Base-by-base conservation (phyloP, 2,797 vertebrate genomes). In the Cyclopterus lumpus region DNA sequence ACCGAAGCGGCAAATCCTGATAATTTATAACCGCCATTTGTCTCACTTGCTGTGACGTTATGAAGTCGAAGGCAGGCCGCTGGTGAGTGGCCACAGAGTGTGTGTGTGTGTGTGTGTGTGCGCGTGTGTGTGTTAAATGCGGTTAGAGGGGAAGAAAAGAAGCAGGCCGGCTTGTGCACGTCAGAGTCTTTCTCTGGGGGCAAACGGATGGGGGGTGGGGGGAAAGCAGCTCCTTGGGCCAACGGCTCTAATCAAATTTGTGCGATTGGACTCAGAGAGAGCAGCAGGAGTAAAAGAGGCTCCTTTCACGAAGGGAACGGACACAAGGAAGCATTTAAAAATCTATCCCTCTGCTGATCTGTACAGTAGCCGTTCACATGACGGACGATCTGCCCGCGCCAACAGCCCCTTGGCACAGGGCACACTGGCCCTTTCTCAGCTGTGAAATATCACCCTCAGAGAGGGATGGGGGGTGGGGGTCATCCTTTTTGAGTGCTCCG, bases 171-270 rank as follows among this genome's bases (percentile, higher is more conserved):
- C 83, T 84, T 91, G 77, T 80, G 74, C 63, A 75, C 36, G 68
- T 91, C 91, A 91, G 81, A 86, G 72, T 63, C 57, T 83, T 83
- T 91, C 88, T 92, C 71, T 60, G 0, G 90, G 49, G 92, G 91
- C 87, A 86, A 85, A 87, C 62, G 24, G 62, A 36, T 8, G n/a
- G n/a, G 4, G 9, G 48, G 42, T 5, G 15, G 10, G 49, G 22
- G 5, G 22, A 30, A 62, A 87, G 85, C 79, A 77, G 79, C 61
- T 94, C 90, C 86, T 80, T 86, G 68, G 90, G 88, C 90, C 82
- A 94, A 92, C 68, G 28, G 44, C 86, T 79, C 77, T 94, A 95
- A 95, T 95, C 91, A 83, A 91, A 94, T 95, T 91, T 92, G 90
- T 91, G 90, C 89, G 89, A 93, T 91, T 91, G 88, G 83, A 86